These are phyloP conservation scores for Gryllus longicercus DNA, from an alignment of 2,888 invertebrate genomes.

Conservation along the genomic window DNA sequence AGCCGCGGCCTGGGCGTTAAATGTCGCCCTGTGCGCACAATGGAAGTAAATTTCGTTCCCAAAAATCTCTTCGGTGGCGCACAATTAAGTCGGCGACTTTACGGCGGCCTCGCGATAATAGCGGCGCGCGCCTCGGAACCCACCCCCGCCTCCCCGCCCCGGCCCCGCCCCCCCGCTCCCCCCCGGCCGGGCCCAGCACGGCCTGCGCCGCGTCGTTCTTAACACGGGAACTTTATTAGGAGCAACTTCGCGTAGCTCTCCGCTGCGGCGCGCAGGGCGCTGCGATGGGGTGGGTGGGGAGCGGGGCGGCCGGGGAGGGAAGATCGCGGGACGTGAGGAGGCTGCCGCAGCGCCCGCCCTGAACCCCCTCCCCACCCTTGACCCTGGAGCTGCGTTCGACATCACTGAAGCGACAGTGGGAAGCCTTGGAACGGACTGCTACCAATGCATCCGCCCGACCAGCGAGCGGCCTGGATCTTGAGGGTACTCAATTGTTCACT, in stretches of 20 bases:
- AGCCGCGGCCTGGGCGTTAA: too few relatives aligned
- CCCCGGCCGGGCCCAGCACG: background rate
- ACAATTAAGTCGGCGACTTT: background rate
- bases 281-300: background rate
- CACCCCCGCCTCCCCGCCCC: too few relatives aligned
- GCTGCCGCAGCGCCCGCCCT: too few relatives aligned
- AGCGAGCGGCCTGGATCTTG: too few relatives aligned
- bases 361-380: too few relatives aligned
- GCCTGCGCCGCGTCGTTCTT: background rate
- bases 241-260: background rate
- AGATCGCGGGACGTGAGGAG: too few relatives aligned
- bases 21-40: background rate
- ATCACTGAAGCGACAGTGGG: too few relatives aligned
- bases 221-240: conserved; percentile 4
- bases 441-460: too few relatives aligned
- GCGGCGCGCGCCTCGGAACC: background rate
- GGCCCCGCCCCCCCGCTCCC: background rate
- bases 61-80: conserved; percentile 11
- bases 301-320: too few relatives aligned
- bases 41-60: background rate
- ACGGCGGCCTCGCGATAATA: background rate
- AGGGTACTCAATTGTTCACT: too few relatives aligned
- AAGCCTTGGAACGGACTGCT: too few relatives aligned
- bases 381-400: too few relatives aligned
- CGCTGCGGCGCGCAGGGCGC: background rate